Base-by-base conservation (phyloP, 30 jellyfish, hydroid and myxozoan genomes). In the Aurelia sp. region DNA sequence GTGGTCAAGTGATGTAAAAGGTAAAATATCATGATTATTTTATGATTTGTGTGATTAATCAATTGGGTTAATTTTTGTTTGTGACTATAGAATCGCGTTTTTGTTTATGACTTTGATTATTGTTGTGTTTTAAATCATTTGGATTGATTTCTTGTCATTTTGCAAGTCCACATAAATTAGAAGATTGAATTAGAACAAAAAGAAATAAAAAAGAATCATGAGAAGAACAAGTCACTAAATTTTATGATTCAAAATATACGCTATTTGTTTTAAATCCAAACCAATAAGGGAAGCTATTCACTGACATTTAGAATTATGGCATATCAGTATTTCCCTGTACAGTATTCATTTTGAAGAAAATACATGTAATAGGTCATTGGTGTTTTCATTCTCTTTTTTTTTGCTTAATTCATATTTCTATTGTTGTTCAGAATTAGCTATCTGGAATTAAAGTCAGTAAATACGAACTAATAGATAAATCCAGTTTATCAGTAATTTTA, bases 1-100 rank as follows among this genome's bases (percentile, higher is more conserved):
- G 59, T 50, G 96, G 90, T 13, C 96, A 87, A 71, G 96, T 78
- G 31, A 30, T 87, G 84, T 87, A 78, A 87, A 41, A 41, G 30
- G 61, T 35, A 35, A 72, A 12, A 5, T 68, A 12, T 30, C 61
- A 12, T 22, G n/a, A 68, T 68, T 21, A 31, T 68, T 33, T 7
- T 44, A 15, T 40, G 57, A 17, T 72, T 72, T 17, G 30, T 72
- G 69, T 59, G 69, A 59, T 59, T 21, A 18, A 59, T 59, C 69
- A 18, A 18, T 59, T n/a, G 33, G 69, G 24, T 59, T 59, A 59
- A 59, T 13, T 13, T 13, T n/a, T 59, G 69, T 59, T 13, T 59
- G 13, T 59, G 69, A 59, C 13, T 59, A 59, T 59, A 59, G 24
- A n/a, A 59, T 59, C 24, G 55, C 55, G 2, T 4, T 44, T 44